Evolutionary conservation across 1,140 invertebrate species (phyloP).

Genomic region (Aphelinus atriplicis): DNA sequence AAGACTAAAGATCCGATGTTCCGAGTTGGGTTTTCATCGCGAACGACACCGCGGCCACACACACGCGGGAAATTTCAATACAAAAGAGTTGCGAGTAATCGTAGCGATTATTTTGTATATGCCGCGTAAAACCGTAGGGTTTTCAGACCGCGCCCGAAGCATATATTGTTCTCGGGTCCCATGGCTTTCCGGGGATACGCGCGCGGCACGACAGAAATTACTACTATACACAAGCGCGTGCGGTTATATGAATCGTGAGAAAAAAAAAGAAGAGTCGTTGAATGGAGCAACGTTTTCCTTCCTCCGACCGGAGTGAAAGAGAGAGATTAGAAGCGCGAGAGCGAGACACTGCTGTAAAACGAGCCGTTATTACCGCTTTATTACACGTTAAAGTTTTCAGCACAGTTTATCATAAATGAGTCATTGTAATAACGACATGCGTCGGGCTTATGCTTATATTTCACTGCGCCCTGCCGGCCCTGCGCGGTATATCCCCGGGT

Average conservation of each 20-base stretch:
- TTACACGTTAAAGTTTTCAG: slow-evolving; percentile 7
- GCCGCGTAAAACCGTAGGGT: neutral
- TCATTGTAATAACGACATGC: slow-evolving; percentile 11
- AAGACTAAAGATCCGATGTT: too few species aligned
- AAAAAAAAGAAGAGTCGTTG: slow-evolving; percentile 1
- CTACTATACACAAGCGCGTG: too few species aligned
- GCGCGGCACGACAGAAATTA: slow-evolving; percentile 2
- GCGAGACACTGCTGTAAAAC: neutral
- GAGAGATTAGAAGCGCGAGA: slow-evolving; percentile 19
- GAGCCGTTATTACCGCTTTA: slow-evolving; percentile 14
- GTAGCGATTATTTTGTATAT: slow-evolving; percentile 25
- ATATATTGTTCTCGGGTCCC: slow-evolving; percentile 5
- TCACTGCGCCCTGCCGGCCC: neutral
- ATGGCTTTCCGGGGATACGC: neutral
- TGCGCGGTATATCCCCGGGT: too few species aligned
- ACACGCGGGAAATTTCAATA: too few species aligned
- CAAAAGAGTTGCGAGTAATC: neutral
- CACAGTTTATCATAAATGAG: neutral
- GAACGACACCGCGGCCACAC: too few species aligned
- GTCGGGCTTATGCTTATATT: slow-evolving; percentile 6
- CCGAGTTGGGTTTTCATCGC: too few species aligned
- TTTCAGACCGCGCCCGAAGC: neutral
- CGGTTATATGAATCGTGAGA: slow-evolving; percentile 28
- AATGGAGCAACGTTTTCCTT: slow-evolving; percentile 18
- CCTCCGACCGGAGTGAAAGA: too few species aligned